These are phyloP conservation scores for Galerucella pusilla DNA, from an alignment of 2,888 invertebrate species.

Conservation along the genomic window DNA sequence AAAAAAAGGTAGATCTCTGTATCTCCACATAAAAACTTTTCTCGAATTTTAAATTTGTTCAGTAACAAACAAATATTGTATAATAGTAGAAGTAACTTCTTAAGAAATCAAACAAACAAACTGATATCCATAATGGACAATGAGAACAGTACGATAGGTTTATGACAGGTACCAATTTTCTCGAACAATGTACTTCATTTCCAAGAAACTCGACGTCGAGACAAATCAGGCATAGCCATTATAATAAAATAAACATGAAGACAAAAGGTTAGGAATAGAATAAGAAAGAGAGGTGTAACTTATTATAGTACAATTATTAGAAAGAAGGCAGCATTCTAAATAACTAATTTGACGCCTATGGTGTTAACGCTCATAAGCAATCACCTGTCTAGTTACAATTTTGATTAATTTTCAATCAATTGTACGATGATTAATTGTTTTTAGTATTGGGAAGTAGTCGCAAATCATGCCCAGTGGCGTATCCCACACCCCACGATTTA, in stretches of 20 bases:
- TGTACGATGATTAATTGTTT: conserved; percentile 65
- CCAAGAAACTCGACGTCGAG: conserved; percentile 23
- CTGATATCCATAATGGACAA: not conserved
- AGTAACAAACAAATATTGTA: too few relatives aligned
- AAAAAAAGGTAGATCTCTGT: too few relatives aligned
- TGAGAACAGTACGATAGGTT: too few relatives aligned
- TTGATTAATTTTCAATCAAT: conserved; percentile 67
- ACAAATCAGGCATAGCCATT: conserved; percentile 21
- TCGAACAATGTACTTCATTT: conserved; percentile 31
- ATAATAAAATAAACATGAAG: conserved; percentile 42
- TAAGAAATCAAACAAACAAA: not conserved
- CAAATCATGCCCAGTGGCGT: conserved; percentile 49
- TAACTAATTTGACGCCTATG: conserved; percentile 65
- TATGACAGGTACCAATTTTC: conserved; percentile 31
- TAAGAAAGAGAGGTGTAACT: conserved; percentile 41
- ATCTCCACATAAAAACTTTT: too few relatives aligned
- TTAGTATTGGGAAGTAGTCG: conserved; percentile 54
- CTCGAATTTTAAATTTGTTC: too few relatives aligned
- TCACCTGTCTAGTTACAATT: conserved; percentile 67
- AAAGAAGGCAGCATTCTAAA: conserved; percentile 57
- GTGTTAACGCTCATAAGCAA: conserved; percentile 65
- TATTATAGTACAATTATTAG: conserved; percentile 52
- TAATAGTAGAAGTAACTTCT: not conserved
- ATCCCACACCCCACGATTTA: not conserved
- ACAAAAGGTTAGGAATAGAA: conserved; percentile 44